Conservation (phyloP, 2,888 invertebrate genomes). For the Drosophila stalkeri region DNA sequence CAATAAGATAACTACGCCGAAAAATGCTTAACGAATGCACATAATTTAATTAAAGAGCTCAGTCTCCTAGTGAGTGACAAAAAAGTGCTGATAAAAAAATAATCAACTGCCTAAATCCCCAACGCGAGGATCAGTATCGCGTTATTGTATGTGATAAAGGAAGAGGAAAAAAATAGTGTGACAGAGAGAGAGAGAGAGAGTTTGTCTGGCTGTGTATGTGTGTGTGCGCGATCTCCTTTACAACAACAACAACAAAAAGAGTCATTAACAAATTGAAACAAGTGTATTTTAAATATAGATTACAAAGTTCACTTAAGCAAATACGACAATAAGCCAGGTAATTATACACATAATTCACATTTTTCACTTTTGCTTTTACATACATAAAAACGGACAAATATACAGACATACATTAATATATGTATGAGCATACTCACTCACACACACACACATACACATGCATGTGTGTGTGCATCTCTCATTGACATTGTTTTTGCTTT, state of each 20-base stretch:
- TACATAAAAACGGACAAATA: background rate
- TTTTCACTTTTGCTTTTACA: conserved; percentile 54
- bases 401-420: background rate
- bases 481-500: conserved; percentile 50
- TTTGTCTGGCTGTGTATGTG: conserved; percentile 13
- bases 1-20: conserved; percentile 54
- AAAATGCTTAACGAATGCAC: conserved; percentile 35
- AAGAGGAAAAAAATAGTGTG: conserved; percentile 5
- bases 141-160: conserved; percentile 45
- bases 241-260: conserved; percentile 14
- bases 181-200: conserved; percentile 12
- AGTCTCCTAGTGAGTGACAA: conserved; percentile 22
- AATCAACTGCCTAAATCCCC: conserved; percentile 62
- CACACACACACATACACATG: conserved; percentile 6
- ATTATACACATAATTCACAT: conserved; percentile 51
- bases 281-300: conserved; percentile 74
- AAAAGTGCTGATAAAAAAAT: conserved; percentile 24
- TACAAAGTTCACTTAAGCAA: conserved; percentile 62
- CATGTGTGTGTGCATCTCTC: conserved; percentile 30
- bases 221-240: conserved; percentile 36
- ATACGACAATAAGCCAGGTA: conserved; percentile 59
- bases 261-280: conserved; percentile 44
- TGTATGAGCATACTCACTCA: background rate
- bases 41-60: conserved; percentile 39
- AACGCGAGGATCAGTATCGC: conserved; percentile 83